Conservation (phyloP, 2,888 invertebrate genomes). For the Mactromeris polynyma region DNA sequence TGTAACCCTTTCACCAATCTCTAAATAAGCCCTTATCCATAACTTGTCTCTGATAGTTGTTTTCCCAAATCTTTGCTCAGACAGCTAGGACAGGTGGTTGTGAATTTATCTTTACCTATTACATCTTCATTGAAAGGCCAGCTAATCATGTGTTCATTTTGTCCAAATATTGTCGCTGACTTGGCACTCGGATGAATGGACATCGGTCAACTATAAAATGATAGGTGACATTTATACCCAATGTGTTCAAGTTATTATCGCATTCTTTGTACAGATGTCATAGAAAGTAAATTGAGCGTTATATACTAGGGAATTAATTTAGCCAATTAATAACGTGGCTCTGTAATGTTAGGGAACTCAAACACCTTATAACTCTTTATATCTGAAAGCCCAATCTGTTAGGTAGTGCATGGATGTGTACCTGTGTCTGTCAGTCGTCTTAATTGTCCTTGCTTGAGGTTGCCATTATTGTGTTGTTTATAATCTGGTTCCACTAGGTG, state of each 20-base stretch:
- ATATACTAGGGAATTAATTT: not conserved
- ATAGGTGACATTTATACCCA: not conserved
- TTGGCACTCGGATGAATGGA: not conserved
- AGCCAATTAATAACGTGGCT: not conserved
- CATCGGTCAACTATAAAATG: slow-evolving; percentile 1
- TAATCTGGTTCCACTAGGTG: no score
- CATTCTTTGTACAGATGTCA: not conserved
- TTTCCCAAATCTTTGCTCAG: not conserved
- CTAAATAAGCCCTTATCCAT: no score
- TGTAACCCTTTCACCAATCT: no score
- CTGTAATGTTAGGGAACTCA: no score
- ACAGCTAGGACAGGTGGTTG: slow-evolving; percentile 9
- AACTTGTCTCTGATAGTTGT: no score
- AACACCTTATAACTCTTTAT: no score
- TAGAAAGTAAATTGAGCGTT: slow-evolving; percentile 4
- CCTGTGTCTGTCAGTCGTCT: no score
- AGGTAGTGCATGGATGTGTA: no score
- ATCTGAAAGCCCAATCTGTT: no score
- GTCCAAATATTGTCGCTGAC: not conserved
- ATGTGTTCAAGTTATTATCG: not conserved
- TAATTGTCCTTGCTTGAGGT: no score
- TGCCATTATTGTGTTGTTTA: no score
- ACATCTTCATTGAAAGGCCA: not conserved
- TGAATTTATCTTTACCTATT: not conserved
- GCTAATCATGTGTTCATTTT: slow-evolving; percentile 5